Conservation (phyloP, 2,888 invertebrate genomes). For the Mesorhabditis sp. region DNA sequence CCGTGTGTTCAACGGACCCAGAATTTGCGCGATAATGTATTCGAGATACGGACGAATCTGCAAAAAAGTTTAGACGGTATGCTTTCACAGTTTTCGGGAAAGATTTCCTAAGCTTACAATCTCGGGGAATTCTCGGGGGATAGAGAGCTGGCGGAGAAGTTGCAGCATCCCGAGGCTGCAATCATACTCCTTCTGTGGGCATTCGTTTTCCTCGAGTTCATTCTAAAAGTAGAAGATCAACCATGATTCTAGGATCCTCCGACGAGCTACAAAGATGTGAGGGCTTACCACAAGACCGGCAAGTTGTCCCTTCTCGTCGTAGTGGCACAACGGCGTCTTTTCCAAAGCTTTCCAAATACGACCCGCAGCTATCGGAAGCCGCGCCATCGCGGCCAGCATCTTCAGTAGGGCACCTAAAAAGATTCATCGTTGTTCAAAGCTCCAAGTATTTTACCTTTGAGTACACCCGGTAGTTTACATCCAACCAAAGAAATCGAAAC, state of each 20-base stretch:
- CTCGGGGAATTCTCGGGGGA: too few relatives aligned
- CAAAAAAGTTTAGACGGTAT: neutral
- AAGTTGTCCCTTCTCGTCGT: constrained; percentile 28
- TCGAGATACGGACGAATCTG: neutral
- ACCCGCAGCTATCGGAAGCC: constrained; percentile 25
- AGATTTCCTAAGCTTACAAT: too few relatives aligned
- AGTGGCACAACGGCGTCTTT: neutral
- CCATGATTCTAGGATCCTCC: neutral
- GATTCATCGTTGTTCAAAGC: neutral
- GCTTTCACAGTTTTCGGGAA: too few relatives aligned
- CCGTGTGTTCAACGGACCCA: constrained; percentile 13
- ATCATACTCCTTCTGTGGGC: constrained; percentile 36
- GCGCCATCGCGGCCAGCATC: constrained; percentile 42
- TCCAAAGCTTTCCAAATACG: constrained; percentile 42
- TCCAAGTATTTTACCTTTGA: too few relatives aligned
- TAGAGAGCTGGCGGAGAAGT: constrained; percentile 35
- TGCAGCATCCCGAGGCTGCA: constrained; percentile 41
- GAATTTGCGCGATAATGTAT: neutral
- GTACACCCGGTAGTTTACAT: too few relatives aligned
- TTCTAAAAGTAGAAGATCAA: constrained; percentile 22
- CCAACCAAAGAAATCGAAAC: too few relatives aligned
- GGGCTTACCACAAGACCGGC: neutral
- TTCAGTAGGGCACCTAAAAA: constrained; percentile 22
- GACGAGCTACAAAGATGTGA: too few relatives aligned
- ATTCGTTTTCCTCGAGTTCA: constrained; percentile 50